These are phyloP conservation scores for Mesochorus sp. DNA, from an alignment of 2,888 invertebrate species.

Conservation along the genomic window DNA sequence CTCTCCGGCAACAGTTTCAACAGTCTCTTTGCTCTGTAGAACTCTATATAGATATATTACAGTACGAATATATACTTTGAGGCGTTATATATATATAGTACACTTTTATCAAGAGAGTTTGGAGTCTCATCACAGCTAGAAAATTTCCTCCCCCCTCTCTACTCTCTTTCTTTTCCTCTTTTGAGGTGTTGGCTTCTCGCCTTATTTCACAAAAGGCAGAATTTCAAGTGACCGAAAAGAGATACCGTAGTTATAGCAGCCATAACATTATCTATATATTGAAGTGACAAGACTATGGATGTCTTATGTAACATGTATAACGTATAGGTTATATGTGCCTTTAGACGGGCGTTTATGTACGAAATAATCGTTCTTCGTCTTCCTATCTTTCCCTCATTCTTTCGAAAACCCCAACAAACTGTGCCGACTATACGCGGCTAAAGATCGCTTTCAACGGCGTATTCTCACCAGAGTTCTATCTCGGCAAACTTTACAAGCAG, in stretches of 20 bases:
- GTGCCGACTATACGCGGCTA: slow-evolving; percentile 12
- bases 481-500: slow-evolving; percentile 50
- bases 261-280: not conserved
- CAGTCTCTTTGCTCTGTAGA: slow-evolving; percentile 11
- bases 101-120: slow-evolving; percentile 34
- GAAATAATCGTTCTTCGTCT: slow-evolving; percentile 47
- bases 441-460: slow-evolving; percentile 42
- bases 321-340: slow-evolving; percentile 2
- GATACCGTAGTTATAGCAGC: slow-evolving; percentile 32
- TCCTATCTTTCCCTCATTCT: not conserved
- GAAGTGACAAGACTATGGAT: not conserved
- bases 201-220: slow-evolving; percentile 38
- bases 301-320: not conserved
- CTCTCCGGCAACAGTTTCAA: slow-evolving; percentile 6
- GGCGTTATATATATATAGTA: slow-evolving; percentile 29
- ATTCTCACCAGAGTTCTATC: slow-evolving; percentile 16
- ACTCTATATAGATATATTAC: not conserved
- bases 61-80: slow-evolving; percentile 1
- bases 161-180: too few relatives aligned
- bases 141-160: too few relatives aligned
- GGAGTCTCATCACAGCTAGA: slow-evolving; percentile 25
- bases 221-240: slow-evolving; percentile 48
- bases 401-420: slow-evolving; percentile 18
- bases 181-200: slow-evolving; percentile 46
- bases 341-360: slow-evolving; percentile 36